Base-by-base conservation (phyloP, 2,888 invertebrate species). In the Axea sp. region DNA sequence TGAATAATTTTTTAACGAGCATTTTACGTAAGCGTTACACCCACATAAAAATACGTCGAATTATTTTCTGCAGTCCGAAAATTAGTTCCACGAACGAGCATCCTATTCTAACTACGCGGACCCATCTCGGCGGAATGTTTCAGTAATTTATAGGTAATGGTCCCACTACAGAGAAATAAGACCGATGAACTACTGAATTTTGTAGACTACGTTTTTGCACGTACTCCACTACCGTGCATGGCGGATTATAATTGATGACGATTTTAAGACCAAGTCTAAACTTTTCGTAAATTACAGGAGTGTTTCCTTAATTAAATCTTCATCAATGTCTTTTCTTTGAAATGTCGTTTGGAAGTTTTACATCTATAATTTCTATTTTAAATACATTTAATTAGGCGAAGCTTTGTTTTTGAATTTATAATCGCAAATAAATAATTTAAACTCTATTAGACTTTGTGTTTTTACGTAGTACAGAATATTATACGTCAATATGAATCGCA, bases 31-130 rank as follows among this genome's bases (percentile, higher is more conserved):
- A 19, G 2, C 19, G 28, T 15, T 22, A 28, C 35, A 22, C 62
- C 30, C 62, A 39, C 39, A 24, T 31, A 57, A 9, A 3, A n/a
- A 4, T 11, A 9, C 6, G n/a, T n/a, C n/a, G n/a, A n/a, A 4
- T 19, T 45, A 47, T 41, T 55, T 59, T 37, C 49, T 57, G 51
- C 59, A 14, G 45, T 41, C 12, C 33, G 35, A 65, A 62, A 73
- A 73, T 60, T 62, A 49, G 67, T 73, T 73, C 64, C 43, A 35
- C 72, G 60, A 73, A 67, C 14, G n/a, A 31, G 33, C 33, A 41
- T 39, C 60, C 37, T 31, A 55, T 15, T 8, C 30, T 49, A 59
- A 65, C 59, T 22, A 37, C 33, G 37, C 39, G 45, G 43, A 26
- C 65, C 53, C 43, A 53, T 35, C 49, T 73, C 57, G 28, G n/a